Evolutionary conservation across 2,113 vertebrate genomes (phyloP), one percentile per base, ranked within the genome.

Genomic region (Pollachius pollachius): DNA sequence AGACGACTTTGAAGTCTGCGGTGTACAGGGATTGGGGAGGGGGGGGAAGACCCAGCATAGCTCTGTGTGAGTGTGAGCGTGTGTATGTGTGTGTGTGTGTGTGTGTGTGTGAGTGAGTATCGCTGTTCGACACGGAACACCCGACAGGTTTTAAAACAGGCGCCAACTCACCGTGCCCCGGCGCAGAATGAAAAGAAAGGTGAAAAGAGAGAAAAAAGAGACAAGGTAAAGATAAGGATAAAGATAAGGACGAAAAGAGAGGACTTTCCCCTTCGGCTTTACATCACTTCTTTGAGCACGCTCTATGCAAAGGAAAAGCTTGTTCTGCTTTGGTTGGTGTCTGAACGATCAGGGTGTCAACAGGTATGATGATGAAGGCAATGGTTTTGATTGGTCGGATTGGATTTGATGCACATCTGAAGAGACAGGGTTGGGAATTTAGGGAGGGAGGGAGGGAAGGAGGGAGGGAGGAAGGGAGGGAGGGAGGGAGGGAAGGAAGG

Each of bases 1-100:
- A 72, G 81, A 72, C 11, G 62, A 83, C 88, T 91, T 91, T 90
- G 89, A 93, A 87, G 83, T 87, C 71, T 72, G 68, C 12, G 15
- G 64, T 27, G 27, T 27, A 27, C 27, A 27, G 27, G 27, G 27
- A 4, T 27, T 52, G 64, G 34, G 64, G 73, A 63, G 67, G 70
- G 71, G 80, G 84, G 34, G 12, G 52, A 3, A 71, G 66, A 72
- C 61, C 75, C 70, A 67, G 67, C 27, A 27, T 27, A 27, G 27
- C 27, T 71, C 65, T 17, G 59, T 67, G 56, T 18, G 19, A 68
- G 41, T 61, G 67, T 48, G 68, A n/a, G 64, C 54, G 64, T 41
- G 57, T 60, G 57, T 17, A 27, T 19, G 17, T 23, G 57, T 65
- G 60, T 58, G 23, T 65, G 56, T 54, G 30, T 75, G 68, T 62